Evolutionary conservation across 2,888 invertebrate species (phyloP).

Genomic region (Netelia inedita): DNA sequence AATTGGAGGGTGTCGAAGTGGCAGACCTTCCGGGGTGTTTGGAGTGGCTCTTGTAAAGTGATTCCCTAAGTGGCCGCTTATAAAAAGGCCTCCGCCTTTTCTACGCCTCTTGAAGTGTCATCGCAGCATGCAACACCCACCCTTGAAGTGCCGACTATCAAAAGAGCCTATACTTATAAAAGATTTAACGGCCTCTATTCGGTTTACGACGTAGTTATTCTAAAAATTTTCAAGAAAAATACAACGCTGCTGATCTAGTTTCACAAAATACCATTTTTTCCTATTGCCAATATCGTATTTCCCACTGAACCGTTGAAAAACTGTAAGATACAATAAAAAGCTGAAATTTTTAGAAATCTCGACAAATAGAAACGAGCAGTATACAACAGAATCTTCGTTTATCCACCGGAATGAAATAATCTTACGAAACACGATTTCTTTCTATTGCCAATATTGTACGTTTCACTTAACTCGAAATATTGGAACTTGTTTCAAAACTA

Average conservation of each 20-base stretch:
- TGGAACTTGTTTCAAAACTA: background rate
- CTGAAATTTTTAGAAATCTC: too few relatives aligned
- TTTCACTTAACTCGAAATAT: background rate
- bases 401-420: background rate
- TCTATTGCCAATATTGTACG: background rate
- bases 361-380: too few relatives aligned
- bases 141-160: conserved; percentile 56
- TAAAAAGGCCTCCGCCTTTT: conserved; percentile 73
- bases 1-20: conserved; percentile 43
- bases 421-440: background rate
- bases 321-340: background rate
- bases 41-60: conserved; percentile 76
- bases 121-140: conserved; percentile 65
- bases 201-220: conserved; percentile 62
- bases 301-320: background rate
- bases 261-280: background rate
- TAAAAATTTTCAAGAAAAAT: background rate
- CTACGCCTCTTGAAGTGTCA: conserved; percentile 66
- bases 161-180: conserved; percentile 22
- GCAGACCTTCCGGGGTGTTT: conserved; percentile 3
- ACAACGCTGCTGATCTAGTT: background rate
- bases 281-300: conserved; percentile 1
- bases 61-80: conserved; percentile 78
- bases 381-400: too few relatives aligned
- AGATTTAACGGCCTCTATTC: conserved; percentile 67